These are phyloP conservation scores for Eulithis testata DNA, from an alignment of 2,888 invertebrate species.

Conservation along the genomic window DNA sequence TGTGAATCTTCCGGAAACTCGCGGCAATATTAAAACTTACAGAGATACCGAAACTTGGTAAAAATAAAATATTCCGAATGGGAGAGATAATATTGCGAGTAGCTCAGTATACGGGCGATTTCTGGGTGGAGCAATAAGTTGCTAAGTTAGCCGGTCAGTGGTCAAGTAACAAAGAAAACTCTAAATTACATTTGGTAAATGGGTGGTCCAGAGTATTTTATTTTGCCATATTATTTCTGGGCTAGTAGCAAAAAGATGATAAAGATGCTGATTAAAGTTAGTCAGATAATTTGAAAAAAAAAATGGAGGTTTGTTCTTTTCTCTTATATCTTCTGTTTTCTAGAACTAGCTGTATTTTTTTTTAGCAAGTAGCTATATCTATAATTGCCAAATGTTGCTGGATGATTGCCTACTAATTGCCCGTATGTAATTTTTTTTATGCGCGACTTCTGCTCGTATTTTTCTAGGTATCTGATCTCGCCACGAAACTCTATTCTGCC, in stretches of 20 bases:
- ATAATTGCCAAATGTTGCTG: constrained; percentile 4
- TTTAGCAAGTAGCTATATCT: too few relatives aligned
- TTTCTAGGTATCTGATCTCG: constrained; percentile 45
- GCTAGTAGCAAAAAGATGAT: too few relatives aligned
- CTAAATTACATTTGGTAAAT: too few relatives aligned
- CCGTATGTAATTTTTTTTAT: constrained; percentile 17
- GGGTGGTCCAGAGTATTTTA: too few relatives aligned
- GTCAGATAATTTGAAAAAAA: too few relatives aligned
- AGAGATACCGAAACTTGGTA: constrained; percentile 43
- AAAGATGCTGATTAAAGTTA: too few relatives aligned
- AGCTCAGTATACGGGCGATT: constrained; percentile 9
- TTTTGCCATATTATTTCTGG: too few relatives aligned
- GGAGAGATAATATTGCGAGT: constrained; percentile 21
- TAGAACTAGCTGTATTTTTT: too few relatives aligned
- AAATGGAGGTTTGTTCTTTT: too few relatives aligned
- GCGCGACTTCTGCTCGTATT: constrained; percentile 41
- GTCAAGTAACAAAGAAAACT: too few relatives aligned
- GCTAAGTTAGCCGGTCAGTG: not conserved
- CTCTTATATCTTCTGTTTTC: too few relatives aligned
- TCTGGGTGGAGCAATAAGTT: not conserved
- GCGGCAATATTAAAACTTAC: constrained; percentile 57
- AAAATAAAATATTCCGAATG: constrained; percentile 44
- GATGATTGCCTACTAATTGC: constrained; percentile 6
- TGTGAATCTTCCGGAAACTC: constrained; percentile 54
- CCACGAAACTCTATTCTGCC: constrained; percentile 38